Base-by-base conservation (phyloP, 2,888 invertebrate genomes). In the Pterostichus niger region DNA sequence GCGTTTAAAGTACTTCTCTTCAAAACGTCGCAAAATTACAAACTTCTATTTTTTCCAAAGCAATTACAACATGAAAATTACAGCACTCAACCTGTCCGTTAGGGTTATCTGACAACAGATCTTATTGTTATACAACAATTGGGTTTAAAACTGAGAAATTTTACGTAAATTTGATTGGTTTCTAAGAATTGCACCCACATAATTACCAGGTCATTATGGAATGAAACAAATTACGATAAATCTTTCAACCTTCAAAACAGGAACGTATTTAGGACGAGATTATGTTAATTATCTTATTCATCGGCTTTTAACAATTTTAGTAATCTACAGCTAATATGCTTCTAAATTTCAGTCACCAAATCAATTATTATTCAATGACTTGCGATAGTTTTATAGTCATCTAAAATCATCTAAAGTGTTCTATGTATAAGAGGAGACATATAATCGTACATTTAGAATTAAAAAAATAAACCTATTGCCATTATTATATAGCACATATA, bases 111-210 rank as follows among this genome's bases (percentile, higher is more conserved):
- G 15, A 9, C 15, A 71, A 17, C 17, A 44, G 31, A 71, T 71
- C 68, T 71, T 71, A 71, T 71, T 71, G 68, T 71, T 71, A 17
- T 40, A 71, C 17, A 46, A 71, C 68, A 71, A 71, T 56, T 40
- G 35, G 33, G 15, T 64, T 44, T 64, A 33, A 44, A 71, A 44
- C n/a, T 10, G 68, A 44, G 40, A 17, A 75, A 75, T 31, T 52
- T 75, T 52, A 52, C 75, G 31, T 75, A 15, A 33, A 15, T 71
- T 46, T 71, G 75, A 54, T 52, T 31, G 13, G 75, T 13, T 52
- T 75, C 75, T 75, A 44, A 54, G 75, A 75, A 75, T 75, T 9
- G 24, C 76, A 56, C 76, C 76, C 56, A 76, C 52, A 44, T 71
- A 71, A 71, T 71, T 71, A 44, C 17, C 15, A n/a, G 52, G 11